Base-by-base conservation (phyloP, 1,140 invertebrate genomes). In the Drosophila funebris region DNA sequence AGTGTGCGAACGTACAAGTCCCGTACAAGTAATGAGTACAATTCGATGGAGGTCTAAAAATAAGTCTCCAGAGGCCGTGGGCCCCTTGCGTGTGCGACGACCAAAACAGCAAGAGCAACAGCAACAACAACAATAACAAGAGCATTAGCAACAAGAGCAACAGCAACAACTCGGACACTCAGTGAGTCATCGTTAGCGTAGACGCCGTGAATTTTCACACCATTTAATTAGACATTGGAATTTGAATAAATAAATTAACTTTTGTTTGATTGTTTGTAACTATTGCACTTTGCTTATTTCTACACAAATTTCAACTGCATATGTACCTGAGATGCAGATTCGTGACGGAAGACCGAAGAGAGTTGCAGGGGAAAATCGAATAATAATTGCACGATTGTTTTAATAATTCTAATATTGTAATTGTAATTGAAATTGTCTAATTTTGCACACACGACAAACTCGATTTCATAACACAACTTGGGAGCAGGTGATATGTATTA, bases 21-120 rank as follows among this genome's bases (percentile, higher is more conserved):
- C n/a, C n/a, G 43, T 46, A 27, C 46, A 52, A 64, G 57, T 61
- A 67, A 72, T 61, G 20, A 31, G 53, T 33, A 11, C 7, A 39
- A 24, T 44, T 37, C 36, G 50, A 39, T 48, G 78, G 13, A 43
- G 53, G 37, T 76, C 80, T 83, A 84, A 79, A 84, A 83, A 83
- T 83, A 83, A 70, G 71, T 46, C 60, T 60, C 66, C 76, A 69
- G 68, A 24, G 61, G 66, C 71, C 41, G 48, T 66, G 20, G 53
- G 53, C 69, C 29, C 13, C 27, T 41, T 73, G 37, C 69, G 74
- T 75, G 66, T 70, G 37, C 50, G 53, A n/a, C 39, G 37, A 14
- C 24, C 29, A 22, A 53, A 11, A 50, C 31, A 60, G 7, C 54
- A 68, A 14, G 9, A 48, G 6, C 24, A 27, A 4, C 13, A 46